Evolutionary conservation across 2,888 invertebrate species (phyloP).

Genomic region (Alcis repandata): DNA sequence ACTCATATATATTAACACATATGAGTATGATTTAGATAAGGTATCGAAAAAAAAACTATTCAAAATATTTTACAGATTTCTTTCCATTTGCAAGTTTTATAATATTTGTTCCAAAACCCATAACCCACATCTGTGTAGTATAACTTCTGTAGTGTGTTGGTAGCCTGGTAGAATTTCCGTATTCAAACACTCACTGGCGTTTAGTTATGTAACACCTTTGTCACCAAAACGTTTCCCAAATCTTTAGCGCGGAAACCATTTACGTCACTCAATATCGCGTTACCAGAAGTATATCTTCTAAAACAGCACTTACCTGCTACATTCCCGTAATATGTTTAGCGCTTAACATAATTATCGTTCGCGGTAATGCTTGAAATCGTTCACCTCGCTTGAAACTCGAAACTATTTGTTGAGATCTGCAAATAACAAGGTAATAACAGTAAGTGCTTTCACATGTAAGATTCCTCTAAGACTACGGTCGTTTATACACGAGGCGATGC

Average conservation of each 20-base stretch:
- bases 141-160: too few species aligned
- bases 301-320: conserved; percentile 29
- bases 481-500: background rate
- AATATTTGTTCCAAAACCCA: too few species aligned
- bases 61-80: too few species aligned
- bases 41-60: too few species aligned
- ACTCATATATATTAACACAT: too few species aligned
- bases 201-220: background rate
- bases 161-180: background rate
- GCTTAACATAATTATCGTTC: conserved; percentile 31
- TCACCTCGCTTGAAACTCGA: conserved; percentile 33
- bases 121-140: too few species aligned
- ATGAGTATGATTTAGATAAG: too few species aligned
- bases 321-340: conserved; percentile 28
- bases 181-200: background rate
- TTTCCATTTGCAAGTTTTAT: too few species aligned
- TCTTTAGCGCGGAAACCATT: conserved; percentile 21
- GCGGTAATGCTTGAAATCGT: conserved; percentile 34
- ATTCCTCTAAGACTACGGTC: conserved; percentile 21
- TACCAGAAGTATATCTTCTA: conserved; percentile 30
- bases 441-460: conserved; percentile 38
- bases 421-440: conserved; percentile 40
- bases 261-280: conserved; percentile 36
- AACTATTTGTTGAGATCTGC: conserved; percentile 37
- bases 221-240: conserved; percentile 12